Evolutionary conservation across 2,888 invertebrate species (phyloP), one percentile per base, ranked within the genome.

Genomic region (Trachelus troglodyta): DNA sequence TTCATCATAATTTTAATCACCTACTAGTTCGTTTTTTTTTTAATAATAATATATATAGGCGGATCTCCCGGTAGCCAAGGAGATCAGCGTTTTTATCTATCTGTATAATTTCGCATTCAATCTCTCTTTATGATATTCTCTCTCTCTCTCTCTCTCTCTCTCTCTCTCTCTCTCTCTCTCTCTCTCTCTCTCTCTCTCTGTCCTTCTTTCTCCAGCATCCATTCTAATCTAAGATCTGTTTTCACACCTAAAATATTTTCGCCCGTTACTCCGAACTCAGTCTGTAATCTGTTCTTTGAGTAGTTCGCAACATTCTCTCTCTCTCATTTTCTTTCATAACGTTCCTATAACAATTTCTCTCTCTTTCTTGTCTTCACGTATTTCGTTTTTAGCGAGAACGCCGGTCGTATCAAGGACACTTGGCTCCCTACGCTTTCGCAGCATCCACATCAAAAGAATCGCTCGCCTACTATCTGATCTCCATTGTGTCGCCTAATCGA

Each of bases 331-430:
- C 35, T 35, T 35, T 74, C 33, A 15, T 30, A 34, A 75, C 30
- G 37, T 40, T 30, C 56, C 31, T 56, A 33, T 75, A 30, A 68
- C 75, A 34, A 69, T 37, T 68, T 80, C 78, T 78, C n/a, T 56
- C 73, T 35, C 37, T 75, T 71, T 79, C 79, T 75, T 76, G 23
- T 35, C 34, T 23, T 74, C 83, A 85, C 90, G 90, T 90, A 91
- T 90, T 91, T 90, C 88, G 90, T 90, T 88, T 90, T 89, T 90
- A 91, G 91, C 90, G 90, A 89, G 87, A 91, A 91, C 91, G 91
- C 90, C 91, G 91, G 91, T 90, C 91, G 91, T 91, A 91, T 90
- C 90, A 91, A 91, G 91, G 91, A 91, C 91, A 91, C 91, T 91
- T 91, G 90, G 90, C 91, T 91, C 91, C 91, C 90, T 89, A 90